Evolutionary conservation across 2,113 vertebrate genomes (phyloP), one percentile per base, ranked within the genome.

Genomic region (Genyomyrus donnyi): DNA sequence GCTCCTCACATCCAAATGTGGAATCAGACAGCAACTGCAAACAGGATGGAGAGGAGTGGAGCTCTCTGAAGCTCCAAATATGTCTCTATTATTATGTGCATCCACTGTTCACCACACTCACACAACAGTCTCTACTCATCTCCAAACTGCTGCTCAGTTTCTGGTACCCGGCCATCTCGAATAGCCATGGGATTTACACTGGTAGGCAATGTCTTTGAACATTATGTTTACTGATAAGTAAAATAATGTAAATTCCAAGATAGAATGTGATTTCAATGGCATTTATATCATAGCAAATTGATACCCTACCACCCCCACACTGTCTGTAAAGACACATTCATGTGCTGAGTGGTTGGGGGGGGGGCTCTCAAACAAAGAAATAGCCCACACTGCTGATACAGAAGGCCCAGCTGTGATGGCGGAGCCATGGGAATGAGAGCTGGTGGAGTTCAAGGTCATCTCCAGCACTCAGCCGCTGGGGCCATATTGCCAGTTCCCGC

Each of bases 401-500:
- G 89, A 93, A 93, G 93, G 91, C 93, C 94, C 8, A 5, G 94
- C 93, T 49, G 70, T 92, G 93, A 93, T 93, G 92, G 91, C 94
- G 85, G 92, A 95, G 91, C 93, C 94, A 94, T 90, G 58, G 39
- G 93, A 91, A 95, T 56, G 92, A 93, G 92, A 94, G 92, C 21
- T 83, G 92, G 93, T 94, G 93, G 93, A 93, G 93, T 94, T 95
- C 93, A 94, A 95, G 92, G 93, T 94, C 13, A 27, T 88, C 92
- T 92, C 93, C 95, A 95, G 94, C 91, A 94, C 94, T 95, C 92
- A 93, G 92, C 93, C 95, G 93, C 94, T 93, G 92, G 89, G 87
- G 92, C 92, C 94, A 92, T 93, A 92, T 93, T 95, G 93, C 95
- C 92, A 31, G 3, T 90, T 85, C 90, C 94, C 92, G 94, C 93